phyloP scores from a whole-genome alignment of 2,113 vertebrate species.

The Xiphorhynchus elegans region DNA sequence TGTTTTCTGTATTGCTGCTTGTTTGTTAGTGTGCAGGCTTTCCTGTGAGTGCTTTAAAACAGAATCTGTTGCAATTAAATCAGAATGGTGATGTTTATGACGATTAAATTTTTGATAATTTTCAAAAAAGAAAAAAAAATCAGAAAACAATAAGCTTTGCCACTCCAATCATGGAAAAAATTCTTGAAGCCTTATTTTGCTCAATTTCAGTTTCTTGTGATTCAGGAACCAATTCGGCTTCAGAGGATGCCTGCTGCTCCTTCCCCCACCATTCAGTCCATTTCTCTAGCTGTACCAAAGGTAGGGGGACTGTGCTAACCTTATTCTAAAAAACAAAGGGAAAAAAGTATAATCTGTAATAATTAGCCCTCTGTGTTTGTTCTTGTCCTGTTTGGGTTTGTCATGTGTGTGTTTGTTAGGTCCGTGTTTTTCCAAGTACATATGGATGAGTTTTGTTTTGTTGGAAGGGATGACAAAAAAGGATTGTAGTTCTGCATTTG shows the following conservation, averaged over 20 bases:
- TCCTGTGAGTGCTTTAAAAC: conserved; percentile 53
- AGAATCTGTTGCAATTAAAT: not conserved
- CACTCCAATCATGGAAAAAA: conserved; percentile 29
- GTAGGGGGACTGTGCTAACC: conserved; percentile 74
- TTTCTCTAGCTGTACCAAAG: conserved; percentile 86
- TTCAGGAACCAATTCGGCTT: conserved; percentile 83
- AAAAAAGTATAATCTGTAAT: not conserved
- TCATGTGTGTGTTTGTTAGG: conserved; percentile 26
- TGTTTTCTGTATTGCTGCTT: conserved; percentile 19
- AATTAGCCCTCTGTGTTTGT: conserved; percentile 25
- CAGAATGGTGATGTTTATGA: not conserved
- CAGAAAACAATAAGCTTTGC: conserved; percentile 5
- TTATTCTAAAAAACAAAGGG: conserved; percentile 24
- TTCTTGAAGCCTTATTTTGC: conserved; percentile 50
- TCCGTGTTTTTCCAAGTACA: not conserved
- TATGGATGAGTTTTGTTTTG: not conserved
- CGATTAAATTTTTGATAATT: not conserved
- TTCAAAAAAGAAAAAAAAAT: not conserved
- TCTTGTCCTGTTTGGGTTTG: conserved; percentile 28
- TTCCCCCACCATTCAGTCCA: conserved; percentile 80
- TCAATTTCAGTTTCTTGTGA: conserved; percentile 68
- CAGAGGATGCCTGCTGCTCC: conserved; percentile 77
- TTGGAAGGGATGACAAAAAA: not conserved
- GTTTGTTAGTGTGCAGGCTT: conserved; percentile 67
- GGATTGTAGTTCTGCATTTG: not conserved